These are phyloP conservation scores for Stigmatopora nigra DNA, from an alignment of 2,113 vertebrate genomes.

Conservation along the genomic window DNA sequence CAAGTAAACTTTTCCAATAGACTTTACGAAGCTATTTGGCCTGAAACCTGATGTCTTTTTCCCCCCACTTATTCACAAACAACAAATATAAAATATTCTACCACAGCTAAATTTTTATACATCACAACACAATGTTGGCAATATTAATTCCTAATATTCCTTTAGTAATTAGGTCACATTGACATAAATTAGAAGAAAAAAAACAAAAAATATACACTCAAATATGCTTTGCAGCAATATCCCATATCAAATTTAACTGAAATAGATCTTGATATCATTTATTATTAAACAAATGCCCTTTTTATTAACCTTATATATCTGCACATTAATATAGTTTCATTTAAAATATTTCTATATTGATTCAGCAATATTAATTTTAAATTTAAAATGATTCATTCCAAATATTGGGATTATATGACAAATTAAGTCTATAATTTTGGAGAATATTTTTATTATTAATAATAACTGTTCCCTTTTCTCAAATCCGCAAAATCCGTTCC, in stretches of 20 bases:
- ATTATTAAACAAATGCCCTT: not conserved
- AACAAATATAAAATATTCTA: constrained; percentile 3
- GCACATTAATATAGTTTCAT: not conserved
- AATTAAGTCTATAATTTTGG: no score
- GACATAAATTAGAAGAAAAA: not conserved
- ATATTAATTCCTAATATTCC: not conserved
- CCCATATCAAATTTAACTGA: not conserved
- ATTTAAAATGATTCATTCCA: no score
- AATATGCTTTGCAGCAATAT: not conserved
- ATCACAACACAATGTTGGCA: not conserved
- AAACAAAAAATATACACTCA: not conserved
- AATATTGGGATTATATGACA: no score
- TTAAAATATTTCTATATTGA: not conserved
- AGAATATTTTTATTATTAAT: not conserved
- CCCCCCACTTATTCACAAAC: constrained; percentile 20
- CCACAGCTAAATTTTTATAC: constrained; percentile 1
- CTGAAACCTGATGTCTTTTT: constrained; percentile 36
- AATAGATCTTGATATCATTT: not conserved
- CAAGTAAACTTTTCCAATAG: constrained; percentile 37
- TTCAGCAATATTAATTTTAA: not conserved
- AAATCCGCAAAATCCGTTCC: not conserved
- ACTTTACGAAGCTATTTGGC: constrained; percentile 17
- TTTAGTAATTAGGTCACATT: not conserved
- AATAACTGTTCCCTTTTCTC: not conserved
- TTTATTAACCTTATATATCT: not conserved